A percentile compares a stretch with the other conserved stretches of the same genome.
phyloP scores from a whole-genome alignment of 92 coral and sea anemone species.

The Porites lobata region DNA sequence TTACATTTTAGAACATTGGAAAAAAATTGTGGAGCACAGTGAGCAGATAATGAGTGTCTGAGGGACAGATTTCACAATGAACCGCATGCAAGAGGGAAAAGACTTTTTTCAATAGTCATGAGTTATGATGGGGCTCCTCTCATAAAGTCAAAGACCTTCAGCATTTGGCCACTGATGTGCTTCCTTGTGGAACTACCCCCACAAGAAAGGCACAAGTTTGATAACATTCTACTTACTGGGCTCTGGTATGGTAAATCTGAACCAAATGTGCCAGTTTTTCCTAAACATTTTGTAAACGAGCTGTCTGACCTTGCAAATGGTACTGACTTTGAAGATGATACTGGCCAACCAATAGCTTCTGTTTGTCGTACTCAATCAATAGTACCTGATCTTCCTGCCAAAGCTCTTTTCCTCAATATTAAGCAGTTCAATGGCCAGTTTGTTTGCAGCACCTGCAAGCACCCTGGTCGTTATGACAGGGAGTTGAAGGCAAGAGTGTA shows the following conservation, averaged over 20 bases:
- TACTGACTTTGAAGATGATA: background rate
- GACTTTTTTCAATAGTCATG: slow-evolving; percentile 4
- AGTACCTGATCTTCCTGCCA: slow-evolving; percentile 32
- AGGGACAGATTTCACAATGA: slow-evolving; percentile 21
- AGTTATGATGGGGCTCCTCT: slow-evolving; percentile 48
- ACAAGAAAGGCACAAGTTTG: slow-evolving; percentile 9
- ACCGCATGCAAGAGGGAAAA: slow-evolving; percentile 3
- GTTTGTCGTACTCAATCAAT: background rate
- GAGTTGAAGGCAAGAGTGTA: background rate
- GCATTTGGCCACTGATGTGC: slow-evolving; percentile 52
- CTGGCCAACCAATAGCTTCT: background rate
- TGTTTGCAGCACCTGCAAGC: background rate
- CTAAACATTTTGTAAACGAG: slow-evolving; percentile 2
- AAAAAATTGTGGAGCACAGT: too few relatives aligned
- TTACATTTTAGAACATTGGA: too few relatives aligned
- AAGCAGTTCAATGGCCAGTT: slow-evolving; percentile 19
- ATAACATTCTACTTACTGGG: slow-evolving; percentile 26
- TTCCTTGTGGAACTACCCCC: slow-evolving; percentile 48
- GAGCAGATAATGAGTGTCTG: background rate
- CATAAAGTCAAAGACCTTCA: slow-evolving; percentile 34
- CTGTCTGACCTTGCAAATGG: background rate
- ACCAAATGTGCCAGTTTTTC: background rate
- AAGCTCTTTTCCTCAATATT: slow-evolving; percentile 14
- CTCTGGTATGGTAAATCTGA: slow-evolving; percentile 9
- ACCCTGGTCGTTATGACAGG: slow-evolving; percentile 16